Conservation (phyloP, 2,888 invertebrate species). For the Chaetogeoica ovagalla region DNA sequence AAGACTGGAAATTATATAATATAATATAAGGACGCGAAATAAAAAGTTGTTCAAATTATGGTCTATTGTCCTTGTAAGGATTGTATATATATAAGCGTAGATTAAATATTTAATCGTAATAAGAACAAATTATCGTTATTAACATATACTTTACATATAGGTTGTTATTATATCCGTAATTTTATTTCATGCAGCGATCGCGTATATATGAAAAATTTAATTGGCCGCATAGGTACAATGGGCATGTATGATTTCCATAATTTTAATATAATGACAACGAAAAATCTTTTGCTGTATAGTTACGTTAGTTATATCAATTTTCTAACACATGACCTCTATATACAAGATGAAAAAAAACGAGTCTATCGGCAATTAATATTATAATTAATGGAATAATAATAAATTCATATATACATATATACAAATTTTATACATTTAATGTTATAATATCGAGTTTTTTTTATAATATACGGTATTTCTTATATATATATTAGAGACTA, state of each 20-base stretch:
- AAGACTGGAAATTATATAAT: not conserved
- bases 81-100: too few relatives aligned
- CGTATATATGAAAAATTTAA: not conserved
- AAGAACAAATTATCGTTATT: too few relatives aligned
- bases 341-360: not conserved
- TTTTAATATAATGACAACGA: slow-evolving; percentile 14
- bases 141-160: not conserved
- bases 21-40: too few relatives aligned
- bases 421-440: too few relatives aligned
- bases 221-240: not conserved
- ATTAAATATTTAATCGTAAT: too few relatives aligned
- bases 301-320: not conserved
- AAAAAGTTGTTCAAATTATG: slow-evolving; percentile 29
- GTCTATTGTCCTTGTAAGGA: too few relatives aligned
- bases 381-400: too few relatives aligned
- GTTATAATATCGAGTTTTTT: too few relatives aligned
- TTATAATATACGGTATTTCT: too few relatives aligned
- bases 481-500: too few relatives aligned
- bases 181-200: not conserved
- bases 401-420: too few relatives aligned
- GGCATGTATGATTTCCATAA: not conserved
- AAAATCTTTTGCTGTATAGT: not conserved
- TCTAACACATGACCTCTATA: not conserved
- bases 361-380: not conserved
- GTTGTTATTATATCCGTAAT: not conserved